These are phyloP conservation scores for Timandra comae DNA, from an alignment of 2,888 invertebrate genomes.

Conservation along the genomic window DNA sequence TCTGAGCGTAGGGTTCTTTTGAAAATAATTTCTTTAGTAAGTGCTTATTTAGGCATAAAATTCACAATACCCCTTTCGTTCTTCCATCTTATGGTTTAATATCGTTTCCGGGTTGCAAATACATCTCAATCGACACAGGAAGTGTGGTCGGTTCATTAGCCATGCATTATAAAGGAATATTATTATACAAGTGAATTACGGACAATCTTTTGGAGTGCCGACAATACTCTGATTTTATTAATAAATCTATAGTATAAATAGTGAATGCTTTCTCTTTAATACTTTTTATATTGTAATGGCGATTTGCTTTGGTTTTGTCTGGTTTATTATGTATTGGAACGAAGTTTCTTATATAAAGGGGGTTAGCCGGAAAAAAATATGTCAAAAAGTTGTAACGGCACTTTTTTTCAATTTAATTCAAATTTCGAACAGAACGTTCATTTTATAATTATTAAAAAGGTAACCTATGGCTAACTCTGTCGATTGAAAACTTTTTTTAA, in stretches of 20 bases:
- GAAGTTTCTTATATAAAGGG: no score
- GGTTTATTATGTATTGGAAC: no score
- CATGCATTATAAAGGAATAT: conserved; percentile 30
- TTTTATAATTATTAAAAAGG: no score
- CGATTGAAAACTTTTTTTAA: no score
- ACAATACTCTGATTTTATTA: conserved; percentile 33
- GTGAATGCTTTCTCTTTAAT: background rate
- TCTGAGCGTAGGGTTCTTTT: conserved; percentile 7
- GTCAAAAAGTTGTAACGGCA: no score
- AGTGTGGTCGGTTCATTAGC: conserved; percentile 65
- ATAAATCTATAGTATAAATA: no score
- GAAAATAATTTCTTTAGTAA: conserved; percentile 21
- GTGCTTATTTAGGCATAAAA: conserved; percentile 39
- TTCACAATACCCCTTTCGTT: conserved; percentile 55
- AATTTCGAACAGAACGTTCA: no score
- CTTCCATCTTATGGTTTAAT: conserved; percentile 41
- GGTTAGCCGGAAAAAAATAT: no score
- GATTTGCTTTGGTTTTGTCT: no score
- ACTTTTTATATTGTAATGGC: no score
- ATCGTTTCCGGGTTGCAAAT: conserved; percentile 66
- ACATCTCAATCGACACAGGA: conserved; percentile 59
- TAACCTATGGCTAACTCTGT: no score
- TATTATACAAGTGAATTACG: conserved; percentile 39
- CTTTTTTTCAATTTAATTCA: no score
- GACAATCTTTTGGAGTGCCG: conserved; percentile 48